A percentile compares a stretch with the other conserved stretches of the same genome.
Conservation (phyloP, 92 coral and sea anemone species). For the Porites divaricata region DNA sequence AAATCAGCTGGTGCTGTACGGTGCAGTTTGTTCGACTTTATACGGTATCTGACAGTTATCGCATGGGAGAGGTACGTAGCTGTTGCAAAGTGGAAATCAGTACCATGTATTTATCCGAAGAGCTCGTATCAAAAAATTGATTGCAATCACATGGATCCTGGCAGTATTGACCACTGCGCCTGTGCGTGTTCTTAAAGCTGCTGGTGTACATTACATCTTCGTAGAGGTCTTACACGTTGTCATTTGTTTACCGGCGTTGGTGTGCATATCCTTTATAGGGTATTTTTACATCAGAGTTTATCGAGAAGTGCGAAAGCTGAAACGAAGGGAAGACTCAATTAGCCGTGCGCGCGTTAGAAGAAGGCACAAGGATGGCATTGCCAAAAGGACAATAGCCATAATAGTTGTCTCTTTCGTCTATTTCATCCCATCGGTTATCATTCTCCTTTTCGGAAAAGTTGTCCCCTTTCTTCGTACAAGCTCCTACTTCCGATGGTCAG, state of each 20-base stretch:
- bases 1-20: background rate
- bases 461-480: conserved; percentile 7
- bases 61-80: conserved; percentile 25
- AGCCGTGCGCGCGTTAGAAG: background rate
- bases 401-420: background rate
- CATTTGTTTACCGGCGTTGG: background rate
- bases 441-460: background rate
- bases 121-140: background rate
- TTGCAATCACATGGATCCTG: background rate
- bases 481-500: background rate
- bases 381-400: background rate
- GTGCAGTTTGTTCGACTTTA: background rate
- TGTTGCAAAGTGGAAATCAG: background rate
- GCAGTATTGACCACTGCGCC: conserved; percentile 2
- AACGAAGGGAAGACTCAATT: background rate
- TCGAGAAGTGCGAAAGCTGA: background rate
- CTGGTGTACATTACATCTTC: background rate
- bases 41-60: background rate
- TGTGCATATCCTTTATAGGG: background rate
- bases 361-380: background rate
- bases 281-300: background rate
- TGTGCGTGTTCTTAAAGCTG: background rate
- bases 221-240: background rate
- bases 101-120: background rate
- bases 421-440: background rate